These are phyloP conservation scores for Tenthredo mesomela DNA, from an alignment of 2,888 invertebrate genomes.

Conservation along the genomic window DNA sequence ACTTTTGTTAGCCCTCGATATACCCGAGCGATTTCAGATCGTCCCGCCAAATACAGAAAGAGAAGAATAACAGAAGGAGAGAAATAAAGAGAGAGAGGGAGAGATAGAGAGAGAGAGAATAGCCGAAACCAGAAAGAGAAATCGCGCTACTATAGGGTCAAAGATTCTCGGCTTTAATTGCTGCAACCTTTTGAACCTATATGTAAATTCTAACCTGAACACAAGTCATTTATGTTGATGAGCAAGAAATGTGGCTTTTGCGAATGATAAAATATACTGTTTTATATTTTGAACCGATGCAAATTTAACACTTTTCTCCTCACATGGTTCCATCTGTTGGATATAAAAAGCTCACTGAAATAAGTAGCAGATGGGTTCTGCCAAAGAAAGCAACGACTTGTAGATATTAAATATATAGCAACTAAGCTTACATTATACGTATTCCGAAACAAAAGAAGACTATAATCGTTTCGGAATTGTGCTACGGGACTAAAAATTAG, in stretches of 20 bases:
- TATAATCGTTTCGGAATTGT: not conserved
- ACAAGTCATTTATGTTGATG: not conserved
- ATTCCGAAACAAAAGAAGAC: not conserved
- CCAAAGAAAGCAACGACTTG: not conserved
- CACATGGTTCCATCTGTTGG: not conserved
- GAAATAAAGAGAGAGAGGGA: not conserved
- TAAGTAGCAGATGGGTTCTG: not conserved
- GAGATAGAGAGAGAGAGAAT: not conserved
- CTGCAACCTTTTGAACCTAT: not conserved
- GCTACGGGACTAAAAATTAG: not conserved
- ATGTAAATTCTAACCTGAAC: not conserved
- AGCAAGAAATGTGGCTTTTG: not conserved
- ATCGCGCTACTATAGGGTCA: not conserved
- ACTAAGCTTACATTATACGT: not conserved
- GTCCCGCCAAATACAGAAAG: constrained; percentile 41
- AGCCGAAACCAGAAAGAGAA: not conserved
- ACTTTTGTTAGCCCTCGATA: constrained; percentile 9
- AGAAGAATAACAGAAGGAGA: not conserved
- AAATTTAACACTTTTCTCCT: not conserved
- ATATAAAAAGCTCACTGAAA: not conserved
- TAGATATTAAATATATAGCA: not conserved
- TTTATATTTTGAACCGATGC: not conserved
- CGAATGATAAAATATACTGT: not conserved
- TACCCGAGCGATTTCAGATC: not conserved
- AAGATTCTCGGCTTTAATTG: not conserved